phyloP scores from a whole-genome alignment of 2,888 invertebrate genomes.

The Lampropteryx suffumata region DNA sequence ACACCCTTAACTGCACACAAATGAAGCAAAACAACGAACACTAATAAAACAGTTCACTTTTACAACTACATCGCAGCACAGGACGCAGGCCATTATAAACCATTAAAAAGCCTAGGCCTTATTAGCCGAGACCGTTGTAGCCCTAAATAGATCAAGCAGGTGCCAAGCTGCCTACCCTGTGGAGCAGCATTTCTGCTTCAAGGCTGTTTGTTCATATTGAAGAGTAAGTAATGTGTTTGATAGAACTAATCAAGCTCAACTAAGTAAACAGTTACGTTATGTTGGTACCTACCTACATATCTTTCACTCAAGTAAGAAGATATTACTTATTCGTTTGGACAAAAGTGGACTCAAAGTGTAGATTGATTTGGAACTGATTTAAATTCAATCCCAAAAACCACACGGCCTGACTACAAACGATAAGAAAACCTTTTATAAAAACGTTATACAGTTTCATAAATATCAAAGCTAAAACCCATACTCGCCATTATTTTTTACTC shows the following conservation, averaged over 20 bases:
- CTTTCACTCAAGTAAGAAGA: no score
- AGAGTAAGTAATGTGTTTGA: background rate
- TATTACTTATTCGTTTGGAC: no score
- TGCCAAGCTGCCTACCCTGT: constrained; percentile 33
- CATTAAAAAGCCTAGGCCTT: constrained; percentile 26
- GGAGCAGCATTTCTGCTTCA: constrained; percentile 20
- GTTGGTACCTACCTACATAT: no score
- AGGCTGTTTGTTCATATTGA: constrained; percentile 1
- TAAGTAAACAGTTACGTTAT: no score
- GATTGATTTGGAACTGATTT: no score
- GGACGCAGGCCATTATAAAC: constrained; percentile 24
- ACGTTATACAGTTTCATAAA: constrained; percentile 3
- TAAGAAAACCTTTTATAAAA: constrained; percentile 2
- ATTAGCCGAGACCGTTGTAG: constrained; percentile 28
- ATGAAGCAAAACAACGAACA: background rate
- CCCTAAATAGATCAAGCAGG: constrained; percentile 33
- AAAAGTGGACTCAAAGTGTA: no score
- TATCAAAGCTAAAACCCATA: constrained; percentile 1
- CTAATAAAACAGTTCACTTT: constrained; percentile 17
- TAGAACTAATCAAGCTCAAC: background rate
- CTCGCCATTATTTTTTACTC: constrained; percentile 11
- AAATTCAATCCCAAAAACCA: no score
- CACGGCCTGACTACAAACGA: background rate
- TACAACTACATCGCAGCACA: constrained; percentile 19
- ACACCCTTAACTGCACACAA: background rate